Evolutionary conservation across 2,113 vertebrate species (phyloP).

Genomic region (Tamias sibiricus): DNA sequence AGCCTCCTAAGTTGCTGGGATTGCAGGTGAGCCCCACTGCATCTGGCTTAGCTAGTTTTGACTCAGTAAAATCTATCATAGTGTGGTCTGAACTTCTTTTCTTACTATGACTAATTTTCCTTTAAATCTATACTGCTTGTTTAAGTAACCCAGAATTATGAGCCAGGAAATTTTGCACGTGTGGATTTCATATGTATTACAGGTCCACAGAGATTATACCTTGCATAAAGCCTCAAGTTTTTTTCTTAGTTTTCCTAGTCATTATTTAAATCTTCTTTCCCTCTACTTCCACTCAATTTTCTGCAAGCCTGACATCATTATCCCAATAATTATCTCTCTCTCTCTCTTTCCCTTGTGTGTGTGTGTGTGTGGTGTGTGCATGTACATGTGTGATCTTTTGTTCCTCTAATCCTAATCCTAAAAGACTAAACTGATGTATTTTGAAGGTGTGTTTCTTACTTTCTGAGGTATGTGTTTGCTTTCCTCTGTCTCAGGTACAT

Average conservation of each 20-base stretch:
- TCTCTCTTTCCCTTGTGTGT: neutral
- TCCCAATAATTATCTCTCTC: neutral
- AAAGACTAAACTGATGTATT: neutral
- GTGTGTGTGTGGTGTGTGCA: neutral
- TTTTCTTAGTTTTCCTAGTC: neutral
- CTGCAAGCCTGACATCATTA: neutral
- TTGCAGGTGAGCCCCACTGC: neutral
- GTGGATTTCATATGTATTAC: neutral
- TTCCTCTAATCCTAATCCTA: neutral
- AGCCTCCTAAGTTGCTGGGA: neutral
- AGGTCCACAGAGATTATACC: neutral
- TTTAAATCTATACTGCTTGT: neutral
- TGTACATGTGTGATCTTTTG: neutral
- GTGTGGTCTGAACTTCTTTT: neutral
- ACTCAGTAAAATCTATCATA: neutral
- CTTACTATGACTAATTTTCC: neutral
- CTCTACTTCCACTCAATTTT: neutral
- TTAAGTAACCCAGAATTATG: neutral
- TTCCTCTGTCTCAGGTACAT: neutral
- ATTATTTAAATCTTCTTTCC: neutral
- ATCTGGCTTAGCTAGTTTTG: neutral
- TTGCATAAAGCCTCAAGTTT: neutral
- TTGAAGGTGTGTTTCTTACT: neutral
- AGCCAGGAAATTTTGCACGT: neutral
- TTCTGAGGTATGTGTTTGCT: neutral